Percentiles rank a stretch among this genome's conserved stretches.
phyloP scores from a whole-genome alignment of 2,113 vertebrate species.

The Peromyscus leucopus region DNA sequence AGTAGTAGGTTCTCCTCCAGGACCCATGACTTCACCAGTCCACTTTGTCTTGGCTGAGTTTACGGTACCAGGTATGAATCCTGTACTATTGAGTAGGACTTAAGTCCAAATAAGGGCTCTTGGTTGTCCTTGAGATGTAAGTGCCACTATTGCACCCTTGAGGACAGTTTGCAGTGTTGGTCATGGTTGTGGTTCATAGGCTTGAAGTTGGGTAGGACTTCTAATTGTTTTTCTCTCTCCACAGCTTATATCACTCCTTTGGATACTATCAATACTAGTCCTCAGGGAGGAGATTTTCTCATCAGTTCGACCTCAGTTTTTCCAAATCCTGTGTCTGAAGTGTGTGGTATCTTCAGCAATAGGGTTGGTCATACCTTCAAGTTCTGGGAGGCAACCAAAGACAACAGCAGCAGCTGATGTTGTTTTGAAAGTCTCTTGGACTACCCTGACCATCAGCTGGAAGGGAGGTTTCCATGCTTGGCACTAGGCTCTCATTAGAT shows the following conservation, averaged over 20 bases:
- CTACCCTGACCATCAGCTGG: background rate
- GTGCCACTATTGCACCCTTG: background rate
- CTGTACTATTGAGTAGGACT: background rate
- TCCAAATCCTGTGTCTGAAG: background rate
- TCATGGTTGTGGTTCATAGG: background rate
- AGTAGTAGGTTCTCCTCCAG: background rate
- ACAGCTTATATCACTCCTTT: background rate
- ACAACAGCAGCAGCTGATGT: background rate
- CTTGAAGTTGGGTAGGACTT: background rate
- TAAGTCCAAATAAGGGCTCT: background rate
- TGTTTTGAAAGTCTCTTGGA: background rate
- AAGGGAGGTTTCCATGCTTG: background rate
- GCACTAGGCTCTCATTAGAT: background rate
- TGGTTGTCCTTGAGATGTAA: background rate
- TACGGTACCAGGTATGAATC: background rate
- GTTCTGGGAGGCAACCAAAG: background rate
- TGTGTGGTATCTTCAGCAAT: background rate
- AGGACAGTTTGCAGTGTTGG: background rate
- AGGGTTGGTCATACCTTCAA: background rate
- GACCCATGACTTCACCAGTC: background rate
- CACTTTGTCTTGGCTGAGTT: background rate
- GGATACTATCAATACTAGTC: background rate
- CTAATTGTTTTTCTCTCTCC: background rate
- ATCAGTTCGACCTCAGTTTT: background rate
- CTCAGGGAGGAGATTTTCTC: background rate